Conservation (phyloP, 2,113 vertebrate genomes). For the Syngnathus typhle region DNA sequence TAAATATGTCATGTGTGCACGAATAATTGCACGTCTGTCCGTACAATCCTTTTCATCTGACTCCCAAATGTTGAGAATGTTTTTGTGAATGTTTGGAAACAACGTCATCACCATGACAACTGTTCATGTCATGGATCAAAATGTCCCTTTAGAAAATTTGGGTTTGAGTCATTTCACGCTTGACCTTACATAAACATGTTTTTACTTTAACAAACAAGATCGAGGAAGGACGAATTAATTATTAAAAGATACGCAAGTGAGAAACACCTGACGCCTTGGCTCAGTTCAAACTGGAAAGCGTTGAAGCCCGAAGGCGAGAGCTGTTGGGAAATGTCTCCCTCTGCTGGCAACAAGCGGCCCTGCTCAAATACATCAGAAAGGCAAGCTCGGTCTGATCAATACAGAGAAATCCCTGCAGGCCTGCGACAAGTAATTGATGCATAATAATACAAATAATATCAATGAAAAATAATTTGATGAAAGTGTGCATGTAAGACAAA, state of each 20-base stretch:
- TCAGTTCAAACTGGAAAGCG: background rate
- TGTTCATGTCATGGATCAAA: too few species aligned
- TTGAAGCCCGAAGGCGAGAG: background rate
- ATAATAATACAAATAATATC: too few species aligned
- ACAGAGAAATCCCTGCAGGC: background rate
- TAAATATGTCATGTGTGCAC: background rate
- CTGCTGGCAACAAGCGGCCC: slow-evolving; percentile 18
- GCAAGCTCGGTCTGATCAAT: background rate
- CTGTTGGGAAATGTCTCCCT: slow-evolving; percentile 35
- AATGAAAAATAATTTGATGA: too few species aligned
- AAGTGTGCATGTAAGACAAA: too few species aligned
- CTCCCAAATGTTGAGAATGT: background rate
- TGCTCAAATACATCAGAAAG: background rate
- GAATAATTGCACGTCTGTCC: background rate
- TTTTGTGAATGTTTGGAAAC: too few species aligned
- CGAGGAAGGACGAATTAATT: too few species aligned
- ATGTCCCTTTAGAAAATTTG: too few species aligned
- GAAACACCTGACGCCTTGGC: background rate
- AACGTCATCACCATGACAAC: too few species aligned
- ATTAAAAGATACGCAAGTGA: too few species aligned
- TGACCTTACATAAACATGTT: too few species aligned
- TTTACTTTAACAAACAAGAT: too few species aligned
- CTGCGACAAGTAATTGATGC: background rate
- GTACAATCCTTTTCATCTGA: background rate
- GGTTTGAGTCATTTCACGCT: too few species aligned